Evolutionary conservation across 1,140 invertebrate genomes (phyloP).

Genomic region (Sminthurinus signatus): DNA sequence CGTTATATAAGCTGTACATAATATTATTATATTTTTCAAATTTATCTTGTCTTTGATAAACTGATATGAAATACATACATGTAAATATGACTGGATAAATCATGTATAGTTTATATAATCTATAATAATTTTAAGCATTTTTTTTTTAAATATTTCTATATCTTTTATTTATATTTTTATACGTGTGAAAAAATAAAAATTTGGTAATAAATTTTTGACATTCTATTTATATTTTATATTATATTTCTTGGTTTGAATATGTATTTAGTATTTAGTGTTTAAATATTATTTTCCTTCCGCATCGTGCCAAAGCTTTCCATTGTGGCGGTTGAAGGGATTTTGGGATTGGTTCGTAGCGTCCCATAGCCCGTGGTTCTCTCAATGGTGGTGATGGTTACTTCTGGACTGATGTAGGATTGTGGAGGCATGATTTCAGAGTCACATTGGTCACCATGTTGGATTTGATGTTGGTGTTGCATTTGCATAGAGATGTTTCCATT

Average conservation of each 20-base stretch:
- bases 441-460: not conserved
- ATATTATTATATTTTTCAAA: no score
- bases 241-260: not conserved
- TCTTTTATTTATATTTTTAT: no score
- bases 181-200: no score
- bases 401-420: constrained; percentile 38
- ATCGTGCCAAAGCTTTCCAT: constrained; percentile 41
- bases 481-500: not conserved
- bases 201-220: not conserved
- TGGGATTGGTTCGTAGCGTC: constrained; percentile 32
- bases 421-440: constrained; percentile 26
- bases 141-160: no score
- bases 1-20: no score
- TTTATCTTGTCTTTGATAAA: no score
- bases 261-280: no score
- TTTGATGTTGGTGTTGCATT: not conserved
- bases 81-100: no score
- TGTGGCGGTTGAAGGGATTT: constrained; percentile 22
- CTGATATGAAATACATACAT: no score
- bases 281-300: constrained; percentile 40
- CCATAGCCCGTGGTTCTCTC: constrained; percentile 32
- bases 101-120: no score
- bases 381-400: constrained; percentile 39
- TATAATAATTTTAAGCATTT: no score
- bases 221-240: not conserved